phyloP scores from a whole-genome alignment of 1,140 invertebrate genomes.

The Drosophila sechellia region DNA sequence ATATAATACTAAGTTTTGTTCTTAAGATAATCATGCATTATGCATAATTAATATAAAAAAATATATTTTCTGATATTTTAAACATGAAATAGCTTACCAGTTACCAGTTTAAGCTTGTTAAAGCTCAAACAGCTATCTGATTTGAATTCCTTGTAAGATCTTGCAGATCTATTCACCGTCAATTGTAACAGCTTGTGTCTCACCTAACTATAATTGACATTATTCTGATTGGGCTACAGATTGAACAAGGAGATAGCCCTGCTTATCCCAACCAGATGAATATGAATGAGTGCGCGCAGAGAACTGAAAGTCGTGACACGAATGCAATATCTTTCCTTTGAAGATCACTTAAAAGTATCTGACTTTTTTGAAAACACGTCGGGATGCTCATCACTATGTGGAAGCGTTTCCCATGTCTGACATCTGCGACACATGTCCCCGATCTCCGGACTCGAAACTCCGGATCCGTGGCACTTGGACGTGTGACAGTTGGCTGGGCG shows the following conservation, averaged over 20 bases:
- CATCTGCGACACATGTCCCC: constrained; percentile 73
- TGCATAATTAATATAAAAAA: too few species aligned
- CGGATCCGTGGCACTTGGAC: constrained; percentile 18
- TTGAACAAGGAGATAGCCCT: constrained; percentile 16
- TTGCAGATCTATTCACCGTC: too few species aligned
- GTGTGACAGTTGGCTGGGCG: constrained; percentile 33
- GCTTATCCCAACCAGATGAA: constrained; percentile 18
- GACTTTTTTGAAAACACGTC: constrained; percentile 1
- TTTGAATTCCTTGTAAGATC: background rate
- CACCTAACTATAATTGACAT: constrained; percentile 8
- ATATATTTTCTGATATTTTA: too few species aligned
- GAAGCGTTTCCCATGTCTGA: constrained; percentile 35
- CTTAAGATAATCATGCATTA: too few species aligned
- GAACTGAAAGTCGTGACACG: constrained; percentile 7
- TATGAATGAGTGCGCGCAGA: constrained; percentile 18
- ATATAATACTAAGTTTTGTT: background rate
- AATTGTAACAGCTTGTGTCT: background rate
- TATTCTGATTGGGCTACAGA: constrained; percentile 14
- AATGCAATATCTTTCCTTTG: constrained; percentile 6
- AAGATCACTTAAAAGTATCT: background rate
- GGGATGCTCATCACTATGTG: constrained; percentile 25
- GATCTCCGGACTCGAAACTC: constrained; percentile 2
- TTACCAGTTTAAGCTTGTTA: too few species aligned
- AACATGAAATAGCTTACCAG: too few species aligned
- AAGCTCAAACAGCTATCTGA: background rate